Percentiles rank a stretch among this genome's conserved stretches.
These are phyloP conservation scores for Colletes latitarsis DNA, from an alignment of 1,140 invertebrate species.

Conservation along the genomic window DNA sequence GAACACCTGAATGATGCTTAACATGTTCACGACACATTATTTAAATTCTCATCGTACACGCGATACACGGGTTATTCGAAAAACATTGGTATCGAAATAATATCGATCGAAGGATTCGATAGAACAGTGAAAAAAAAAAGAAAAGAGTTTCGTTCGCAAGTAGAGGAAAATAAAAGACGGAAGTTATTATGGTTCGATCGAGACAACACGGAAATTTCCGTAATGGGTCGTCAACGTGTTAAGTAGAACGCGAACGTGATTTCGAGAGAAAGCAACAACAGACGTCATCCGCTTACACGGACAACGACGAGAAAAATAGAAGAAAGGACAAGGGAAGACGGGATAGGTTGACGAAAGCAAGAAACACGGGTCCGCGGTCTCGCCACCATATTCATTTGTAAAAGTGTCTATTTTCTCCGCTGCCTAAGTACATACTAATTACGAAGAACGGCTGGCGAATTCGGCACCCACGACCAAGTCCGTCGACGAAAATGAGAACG, in stretches of 20 bases:
- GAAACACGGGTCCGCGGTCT: conserved; percentile 66
- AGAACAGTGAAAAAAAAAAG: no score
- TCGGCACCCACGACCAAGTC: conserved; percentile 48
- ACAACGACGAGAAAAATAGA: neutral
- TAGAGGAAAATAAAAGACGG: no score
- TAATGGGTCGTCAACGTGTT: neutral
- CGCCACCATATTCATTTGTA: conserved; percentile 69
- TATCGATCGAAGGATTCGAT: no score
- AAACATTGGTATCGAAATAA: no score
- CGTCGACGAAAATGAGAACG: conserved; percentile 47
- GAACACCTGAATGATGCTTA: neutral
- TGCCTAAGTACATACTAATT: conserved; percentile 69
- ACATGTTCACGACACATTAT: neutral
- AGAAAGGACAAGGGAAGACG: neutral
- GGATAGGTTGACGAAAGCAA: neutral
- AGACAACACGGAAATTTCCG: neutral
- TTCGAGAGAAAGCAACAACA: neutral
- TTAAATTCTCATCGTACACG: neutral
- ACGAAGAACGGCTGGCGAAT: conserved; percentile 50
- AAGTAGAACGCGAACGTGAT: neutral
- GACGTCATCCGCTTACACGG: neutral
- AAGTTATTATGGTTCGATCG: no score
- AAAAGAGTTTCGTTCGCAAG: no score
- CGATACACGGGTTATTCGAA: no score
- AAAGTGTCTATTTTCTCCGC: conserved; percentile 72